Evolutionary conservation across 2,797 vertebrate genomes (phyloP), one percentile per base, ranked within the genome.

Genomic region (Melopsittacus undulatus): DNA sequence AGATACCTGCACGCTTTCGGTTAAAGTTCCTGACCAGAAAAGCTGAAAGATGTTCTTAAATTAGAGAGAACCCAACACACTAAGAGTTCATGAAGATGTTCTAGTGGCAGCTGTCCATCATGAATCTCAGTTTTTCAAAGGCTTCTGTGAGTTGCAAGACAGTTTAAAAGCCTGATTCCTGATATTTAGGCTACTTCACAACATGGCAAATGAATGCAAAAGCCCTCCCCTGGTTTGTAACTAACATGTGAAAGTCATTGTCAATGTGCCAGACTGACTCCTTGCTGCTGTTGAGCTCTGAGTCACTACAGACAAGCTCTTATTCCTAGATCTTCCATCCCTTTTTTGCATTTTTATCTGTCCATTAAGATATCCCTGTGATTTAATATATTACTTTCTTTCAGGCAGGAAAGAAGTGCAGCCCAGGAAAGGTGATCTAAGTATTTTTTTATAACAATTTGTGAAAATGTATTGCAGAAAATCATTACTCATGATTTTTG

Each of bases 401-500:
- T 87, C 59, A 81, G 9, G 26, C 66, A 56, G 64, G 75, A 83
- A 72, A 79, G 26, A 75, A 38, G 2, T 23, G 20, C 36, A 46
- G 75, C 48, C 54, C 57, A 73, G 62, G 88, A 95, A 86, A 91
- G 34, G 13, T 66, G 32, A 7, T 80, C 23, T 32, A 87, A 82
- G 72, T 24, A 48, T 89, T 88, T 87, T 88, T 80, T 3, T 3
- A 73, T 95, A 90, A 57, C 13, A 27, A 18, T 85, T 92, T 93
- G 34, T 80, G 54, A 85, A 97, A 92, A 83, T 46, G 27, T 48
- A 63, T 29, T 87, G 45, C 69, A 94, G 82, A 96, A 94, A 96
- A 94, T 89, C 93, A 94, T 96, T 97, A 92, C 75, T 97, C 87
- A 87, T 89, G 15, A 80, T 89, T 94, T 93, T 89, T 87, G 45